Percentiles rank a stretch among this genome's conserved stretches.
Conservation (phyloP, 2,888 invertebrate genomes). For the Plemyria rubiginata region DNA sequence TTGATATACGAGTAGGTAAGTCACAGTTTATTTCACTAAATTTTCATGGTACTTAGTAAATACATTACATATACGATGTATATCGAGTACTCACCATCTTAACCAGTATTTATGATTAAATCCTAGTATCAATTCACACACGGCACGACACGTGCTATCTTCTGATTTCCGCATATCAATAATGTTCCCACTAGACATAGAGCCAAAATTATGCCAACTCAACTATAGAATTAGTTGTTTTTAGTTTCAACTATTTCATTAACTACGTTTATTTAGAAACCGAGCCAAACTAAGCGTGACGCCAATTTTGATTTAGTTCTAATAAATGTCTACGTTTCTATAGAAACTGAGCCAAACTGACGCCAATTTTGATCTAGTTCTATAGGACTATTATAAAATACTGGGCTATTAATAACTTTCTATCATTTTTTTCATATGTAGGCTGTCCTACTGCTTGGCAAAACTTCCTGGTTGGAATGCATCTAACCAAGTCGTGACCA, state of each 20-base stretch:
- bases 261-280: background rate
- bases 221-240: background rate
- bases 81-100: background rate
- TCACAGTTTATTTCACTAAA: background rate
- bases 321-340: constrained; percentile 1
- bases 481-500: too few relatives aligned
- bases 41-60: background rate
- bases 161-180: background rate
- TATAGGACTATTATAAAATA: too few relatives aligned
- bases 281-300: background rate
- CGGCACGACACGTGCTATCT: background rate
- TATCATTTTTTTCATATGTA: too few relatives aligned
- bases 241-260: background rate
- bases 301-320: background rate
- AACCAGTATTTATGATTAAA: background rate
- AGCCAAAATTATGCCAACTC: constrained; percentile 2
- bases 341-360: background rate
- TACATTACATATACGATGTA: background rate
- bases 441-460: too few relatives aligned
- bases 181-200: background rate
- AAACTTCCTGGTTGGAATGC: background rate
- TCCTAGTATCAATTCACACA: background rate
- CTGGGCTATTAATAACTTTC: too few relatives aligned
- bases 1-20: too few relatives aligned
- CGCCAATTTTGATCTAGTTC: background rate